Base-by-base conservation (phyloP, 2,113 vertebrate species). In the Macroglossus sobrinus region DNA sequence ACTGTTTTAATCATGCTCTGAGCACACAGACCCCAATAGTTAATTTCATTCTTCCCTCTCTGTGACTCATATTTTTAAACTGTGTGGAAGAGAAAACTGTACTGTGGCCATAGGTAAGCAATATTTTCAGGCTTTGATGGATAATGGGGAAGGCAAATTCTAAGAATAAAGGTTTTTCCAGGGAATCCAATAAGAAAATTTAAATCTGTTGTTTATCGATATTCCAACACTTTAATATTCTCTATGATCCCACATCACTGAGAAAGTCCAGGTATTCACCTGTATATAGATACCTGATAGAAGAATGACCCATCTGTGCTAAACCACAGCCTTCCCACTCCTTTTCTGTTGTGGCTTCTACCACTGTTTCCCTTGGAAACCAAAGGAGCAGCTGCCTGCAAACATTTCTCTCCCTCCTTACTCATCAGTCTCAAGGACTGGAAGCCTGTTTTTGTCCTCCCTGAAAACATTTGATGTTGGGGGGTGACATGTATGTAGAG, bases 351-450 rank as follows among this genome's bases (percentile, higher is more conserved):
- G 50, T 89, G 84, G 82, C 26, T 96, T 93, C 93, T 93, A 84
- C 75, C 82, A 63, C 97, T 97, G 97, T 97, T 97, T 97, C 93
- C 96, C 97, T 95, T 97, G 96, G 96, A 97, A 97, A 97, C 96
- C 75, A 78, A 84, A 95, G 85, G 35, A 94, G 75, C 66, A 89
- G 94, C 89, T 95, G 93, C 80, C 47, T 89, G 69, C 84, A 95
- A 93, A 85, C 64, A 75, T 95, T 59, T 76, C 91, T 55, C 92
- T 97, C 55, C 28, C 89, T 66, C 75, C 82, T 94, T 64, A 35
- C 75, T 92, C 75, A 40, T 59, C 81, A 95, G 93, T 71, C 78
- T 59, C 84, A 96, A 61, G 33, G 85, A 93, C 40, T 43, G 74
- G 24, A n/a, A 96, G 87, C 71, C 40, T 87, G 35, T 66, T 94